Evolutionary conservation across 1,140 invertebrate genomes (phyloP).

Genomic region (Ganaspis sp.): DNA sequence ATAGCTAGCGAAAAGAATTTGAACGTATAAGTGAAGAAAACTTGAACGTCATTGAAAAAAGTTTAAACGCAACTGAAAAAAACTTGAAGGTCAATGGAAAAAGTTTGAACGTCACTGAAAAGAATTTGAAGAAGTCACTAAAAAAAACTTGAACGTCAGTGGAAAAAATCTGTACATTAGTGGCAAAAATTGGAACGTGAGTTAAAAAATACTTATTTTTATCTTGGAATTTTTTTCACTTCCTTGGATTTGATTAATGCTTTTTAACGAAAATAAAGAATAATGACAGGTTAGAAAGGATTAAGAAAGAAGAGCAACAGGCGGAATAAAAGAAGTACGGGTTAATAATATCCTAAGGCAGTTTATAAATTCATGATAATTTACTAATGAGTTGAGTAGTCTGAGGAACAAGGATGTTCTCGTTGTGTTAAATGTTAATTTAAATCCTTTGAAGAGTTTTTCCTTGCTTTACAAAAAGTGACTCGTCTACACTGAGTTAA

Average conservation of each 20-base stretch:
- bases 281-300: neutral
- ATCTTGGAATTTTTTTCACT: neutral
- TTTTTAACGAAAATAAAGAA: neutral
- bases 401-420: conserved; percentile 20
- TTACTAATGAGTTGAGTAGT: neutral
- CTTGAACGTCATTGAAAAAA: no score
- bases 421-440: conserved; percentile 11
- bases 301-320: neutral
- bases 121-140: no score
- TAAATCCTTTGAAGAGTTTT: neutral
- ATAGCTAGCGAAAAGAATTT: no score
- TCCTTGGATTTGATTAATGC: neutral
- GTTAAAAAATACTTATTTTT: neutral
- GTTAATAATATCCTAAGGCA: neutral
- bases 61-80: no score
- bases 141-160: no score
- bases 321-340: neutral
- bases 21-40: no score
- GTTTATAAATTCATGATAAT: neutral
- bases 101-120: no score
- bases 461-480: neutral
- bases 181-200: no score
- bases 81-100: no score
- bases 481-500: no score
- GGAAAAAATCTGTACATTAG: no score